Evolutionary conservation across 1,140 invertebrate species (phyloP), one percentile per base, ranked within the genome.

Genomic region (Tetraneura akinire): DNA sequence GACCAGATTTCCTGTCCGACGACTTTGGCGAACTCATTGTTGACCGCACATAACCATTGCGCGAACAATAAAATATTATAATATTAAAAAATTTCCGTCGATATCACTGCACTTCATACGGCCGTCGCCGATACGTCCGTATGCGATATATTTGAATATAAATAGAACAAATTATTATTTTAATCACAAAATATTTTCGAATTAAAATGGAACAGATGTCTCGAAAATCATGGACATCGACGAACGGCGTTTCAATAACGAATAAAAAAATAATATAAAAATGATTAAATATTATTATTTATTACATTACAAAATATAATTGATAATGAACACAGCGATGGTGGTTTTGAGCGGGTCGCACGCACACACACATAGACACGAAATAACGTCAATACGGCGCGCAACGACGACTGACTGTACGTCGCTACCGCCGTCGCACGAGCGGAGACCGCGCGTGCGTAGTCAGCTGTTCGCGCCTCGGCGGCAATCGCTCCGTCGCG

Each of bases 1-100:
- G 60, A 49, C 49, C 51, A 18, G 71, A 57, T 57, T 74, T 74
- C 51, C 71, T 53, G 74, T 60, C 74, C 32, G 37, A 78, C 74
- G 55, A 26, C 74, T 78, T 78, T 62, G 74, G 74, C 55, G 74
- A 78, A 60, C 74, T 78, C 74, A 78, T 78, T 42, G 37, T 14
- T 9, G 55, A n/a, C 42, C n/a, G 73, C 45, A 55, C 53, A 64
- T 26, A 21, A 64, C 62, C 5, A 4, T 10, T 8, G 18, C 13
- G 18, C 8, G 18, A 21, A 21, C 0, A 14, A 18, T 29, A 32
- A 26, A 60, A 29, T 60, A 60, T 57, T 21, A 23, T 23, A 57
- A 62, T 29, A 8, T 13, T 16, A 10, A 47, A 29, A 32, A 29
- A 57, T 26, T 60, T 14, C 5, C 23, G 57, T 60, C 26, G 57